phyloP scores from a whole-genome alignment of 2,797 vertebrate species.

The Paramormyrops hopkinsi region DNA sequence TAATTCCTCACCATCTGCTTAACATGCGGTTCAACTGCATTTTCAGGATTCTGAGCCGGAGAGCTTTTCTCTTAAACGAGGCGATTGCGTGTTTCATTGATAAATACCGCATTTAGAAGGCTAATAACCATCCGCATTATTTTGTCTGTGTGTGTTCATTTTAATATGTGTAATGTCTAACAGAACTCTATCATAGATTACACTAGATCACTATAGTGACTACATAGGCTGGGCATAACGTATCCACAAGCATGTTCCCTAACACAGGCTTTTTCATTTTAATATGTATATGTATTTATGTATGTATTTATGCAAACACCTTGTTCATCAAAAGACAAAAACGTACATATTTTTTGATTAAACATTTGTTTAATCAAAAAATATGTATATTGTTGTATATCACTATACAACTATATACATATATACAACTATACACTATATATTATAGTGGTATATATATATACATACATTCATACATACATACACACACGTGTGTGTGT shows the following conservation, averaged over 20 bases:
- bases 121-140: not conserved
- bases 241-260: not conserved
- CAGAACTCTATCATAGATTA: not conserved
- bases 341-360: not conserved
- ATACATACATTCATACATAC: not conserved
- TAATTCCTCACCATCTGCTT: not conserved
- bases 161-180: not conserved
- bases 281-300: not conserved
- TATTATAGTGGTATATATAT: conserved; percentile 24
- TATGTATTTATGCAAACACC: not conserved
- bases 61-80: not conserved
- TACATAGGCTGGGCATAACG: not conserved
- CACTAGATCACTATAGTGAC: not conserved
- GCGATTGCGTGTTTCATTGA: not conserved
- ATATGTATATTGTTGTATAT: not conserved
- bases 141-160: not conserved
- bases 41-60: not conserved
- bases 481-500: not conserved
- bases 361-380: not conserved
- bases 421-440: too few species aligned
- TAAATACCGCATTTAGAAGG: not conserved
- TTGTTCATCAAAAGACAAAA: not conserved
- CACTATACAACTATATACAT: too few species aligned
- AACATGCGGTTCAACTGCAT: not conserved
- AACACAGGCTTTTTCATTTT: not conserved